A percentile compares a stretch with the other conserved stretches of the same genome.
phyloP scores from a whole-genome alignment of 2,888 invertebrate genomes.

The Lycaena phlaeas region DNA sequence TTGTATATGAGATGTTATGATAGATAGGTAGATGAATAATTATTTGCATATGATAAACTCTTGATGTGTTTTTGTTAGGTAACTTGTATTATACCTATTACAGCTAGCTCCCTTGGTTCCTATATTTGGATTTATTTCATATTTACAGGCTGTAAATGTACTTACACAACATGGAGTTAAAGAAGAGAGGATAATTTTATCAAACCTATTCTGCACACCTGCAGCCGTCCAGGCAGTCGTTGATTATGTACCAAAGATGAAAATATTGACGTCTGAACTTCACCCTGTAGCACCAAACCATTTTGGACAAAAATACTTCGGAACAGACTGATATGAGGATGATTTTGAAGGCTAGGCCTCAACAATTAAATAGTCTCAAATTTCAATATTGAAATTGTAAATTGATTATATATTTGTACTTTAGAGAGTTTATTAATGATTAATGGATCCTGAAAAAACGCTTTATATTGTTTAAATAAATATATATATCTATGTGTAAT shows the following conservation, averaged over 20 bases:
- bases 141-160: constrained; percentile 91
- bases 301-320: constrained; percentile 99
- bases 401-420: neutral
- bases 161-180: constrained; percentile 94
- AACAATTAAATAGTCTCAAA: neutral
- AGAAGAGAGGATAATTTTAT: constrained; percentile 95
- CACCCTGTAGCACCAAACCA: constrained; percentile 97
- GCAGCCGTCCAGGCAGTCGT: constrained; percentile 88
- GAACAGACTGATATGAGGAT: constrained; percentile 84
- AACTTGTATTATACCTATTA: too few relatives aligned
- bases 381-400: neutral
- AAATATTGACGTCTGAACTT: constrained; percentile 95
- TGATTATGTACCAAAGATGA: constrained; percentile 90
- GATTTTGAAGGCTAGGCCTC: constrained; percentile 18
- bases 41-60: too few relatives aligned
- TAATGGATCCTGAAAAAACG: constrained; percentile 7
- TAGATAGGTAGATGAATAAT: too few relatives aligned
- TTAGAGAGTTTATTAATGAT: neutral
- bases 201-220: constrained; percentile 97
- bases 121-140: too few relatives aligned
- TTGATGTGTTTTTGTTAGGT: too few relatives aligned
- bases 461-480: constrained; percentile 3
- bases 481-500: neutral
- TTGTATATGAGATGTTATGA: too few relatives aligned
- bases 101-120: too few relatives aligned